phyloP scores from a whole-genome alignment of 2,113 vertebrate genomes.

The Oceanites oceanicus region DNA sequence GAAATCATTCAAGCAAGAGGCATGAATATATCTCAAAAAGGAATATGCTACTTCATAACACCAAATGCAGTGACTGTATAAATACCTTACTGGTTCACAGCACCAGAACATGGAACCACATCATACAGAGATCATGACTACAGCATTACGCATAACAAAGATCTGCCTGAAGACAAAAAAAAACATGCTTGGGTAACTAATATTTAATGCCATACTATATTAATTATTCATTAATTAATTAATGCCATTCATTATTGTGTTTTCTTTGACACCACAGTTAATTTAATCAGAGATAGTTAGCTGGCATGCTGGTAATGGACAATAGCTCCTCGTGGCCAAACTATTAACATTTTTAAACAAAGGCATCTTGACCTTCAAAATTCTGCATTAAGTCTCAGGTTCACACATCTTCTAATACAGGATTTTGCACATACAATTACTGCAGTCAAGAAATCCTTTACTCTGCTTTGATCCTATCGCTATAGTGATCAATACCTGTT shows the following conservation, averaged over 20 bases:
- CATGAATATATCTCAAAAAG: neutral
- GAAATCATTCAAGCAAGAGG: neutral
- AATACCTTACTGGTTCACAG: neutral
- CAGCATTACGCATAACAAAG: neutral
- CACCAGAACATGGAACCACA: neutral
- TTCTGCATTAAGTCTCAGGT: neutral
- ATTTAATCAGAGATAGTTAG: neutral
- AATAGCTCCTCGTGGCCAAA: neutral
- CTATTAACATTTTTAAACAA: neutral
- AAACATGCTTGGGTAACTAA: neutral
- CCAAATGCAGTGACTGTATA: neutral
- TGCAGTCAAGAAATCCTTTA: neutral
- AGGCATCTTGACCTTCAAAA: neutral
- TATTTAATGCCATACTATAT: too few species aligned
- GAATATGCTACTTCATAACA: neutral
- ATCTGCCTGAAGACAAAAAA: neutral
- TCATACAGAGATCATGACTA: neutral
- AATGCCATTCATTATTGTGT: neutral
- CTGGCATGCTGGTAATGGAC: neutral
- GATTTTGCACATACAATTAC: neutral
- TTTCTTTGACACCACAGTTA: neutral
- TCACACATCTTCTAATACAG: neutral
- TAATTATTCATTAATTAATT: too few species aligned
- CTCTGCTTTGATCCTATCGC: neutral
- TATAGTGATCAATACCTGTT: neutral